Evolutionary conservation across 2,888 invertebrate genomes (phyloP), one percentile per base, ranked within the genome.

Genomic region (Platerodrilus igneus): DNA sequence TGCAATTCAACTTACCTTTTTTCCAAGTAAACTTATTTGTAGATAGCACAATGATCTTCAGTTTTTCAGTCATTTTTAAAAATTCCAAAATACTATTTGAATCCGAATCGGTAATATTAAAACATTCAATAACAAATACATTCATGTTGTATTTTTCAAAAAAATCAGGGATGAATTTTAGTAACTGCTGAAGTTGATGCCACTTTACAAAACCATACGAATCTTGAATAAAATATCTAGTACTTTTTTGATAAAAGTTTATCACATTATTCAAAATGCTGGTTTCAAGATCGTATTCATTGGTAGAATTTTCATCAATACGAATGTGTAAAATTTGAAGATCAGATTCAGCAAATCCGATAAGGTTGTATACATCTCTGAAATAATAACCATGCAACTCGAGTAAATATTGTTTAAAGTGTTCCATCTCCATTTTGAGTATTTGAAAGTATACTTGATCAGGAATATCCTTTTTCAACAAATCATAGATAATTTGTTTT

Each of bases 311-410:
- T 10, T 10, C 4, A 6, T 35, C 18, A 21, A 45, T 20, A 2
- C 9, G 16, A 13, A 45, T 37, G 11, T 39, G 22, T 9, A 44
- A 28, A 17, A 40, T 15, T 22, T 25, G 13, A n/a, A 14, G 9
- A 4, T 36, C 16, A 2, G 33, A 20, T 17, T 19, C 10, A n/a
- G 41, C 16, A 21, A 37, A 40, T 6, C 28, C 11, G 6, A 19
- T 21, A 13, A 45, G 17, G 10, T 18, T 14, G 15, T 45, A 45
- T 23, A 25, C 37, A 29, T 45, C 45, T 5, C 19, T 40, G 25
- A 45, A 40, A 14, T 31, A 33, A 15, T 31, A 45, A 18, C 8
- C 14, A 9, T 11, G n/a, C 17, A 37, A 45, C 7, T 32, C 7
- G 3, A 20, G 4, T 8, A 43, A 14, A 14, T 15, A 20, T 14